These are phyloP conservation scores for Corythoichthys haematopterus DNA, from an alignment of 2,113 vertebrate genomes.

Conservation along the genomic window DNA sequence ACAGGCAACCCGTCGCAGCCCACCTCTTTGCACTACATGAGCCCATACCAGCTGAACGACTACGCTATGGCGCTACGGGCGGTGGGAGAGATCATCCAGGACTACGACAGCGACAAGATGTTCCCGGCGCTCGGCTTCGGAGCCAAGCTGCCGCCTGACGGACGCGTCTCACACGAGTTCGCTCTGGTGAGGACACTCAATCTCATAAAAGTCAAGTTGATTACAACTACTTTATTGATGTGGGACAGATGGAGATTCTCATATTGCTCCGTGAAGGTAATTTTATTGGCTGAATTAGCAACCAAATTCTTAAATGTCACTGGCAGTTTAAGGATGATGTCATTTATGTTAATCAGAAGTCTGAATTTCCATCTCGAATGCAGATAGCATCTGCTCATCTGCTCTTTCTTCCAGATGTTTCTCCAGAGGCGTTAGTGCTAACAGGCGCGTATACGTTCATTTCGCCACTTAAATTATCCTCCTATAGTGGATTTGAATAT, in stretches of 20 bases:
- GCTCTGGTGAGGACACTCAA: constrained; percentile 79
- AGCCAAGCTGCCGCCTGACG: constrained; percentile 92
- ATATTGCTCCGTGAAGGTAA: neutral
- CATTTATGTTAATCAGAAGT: neutral
- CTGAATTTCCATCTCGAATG: neutral
- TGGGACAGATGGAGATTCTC: neutral
- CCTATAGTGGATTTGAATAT: neutral
- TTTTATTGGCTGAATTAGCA: neutral
- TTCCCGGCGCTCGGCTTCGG: constrained; percentile 96
- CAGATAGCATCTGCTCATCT: neutral
- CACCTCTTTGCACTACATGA: constrained; percentile 96
- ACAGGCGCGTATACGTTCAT: neutral
- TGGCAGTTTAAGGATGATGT: neutral
- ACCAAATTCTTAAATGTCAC: neutral
- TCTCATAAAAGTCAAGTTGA: neutral
- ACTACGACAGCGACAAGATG: constrained; percentile 97
- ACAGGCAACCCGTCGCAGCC: constrained; percentile 93
- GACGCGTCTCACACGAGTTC: constrained; percentile 93
- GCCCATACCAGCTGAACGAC: constrained; percentile 94
- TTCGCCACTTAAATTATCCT: neutral
- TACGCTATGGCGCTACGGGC: constrained; percentile 94
- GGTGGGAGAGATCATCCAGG: constrained; percentile 95
- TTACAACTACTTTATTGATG: neutral
- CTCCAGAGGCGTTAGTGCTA: constrained; percentile 27
- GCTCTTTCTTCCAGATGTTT: constrained; percentile 46